A percentile compares a stretch with the other conserved stretches of the same genome.
Evolutionary conservation across 2,797 vertebrate genomes (phyloP).

Genomic region (Vespertilio murinus): DNA sequence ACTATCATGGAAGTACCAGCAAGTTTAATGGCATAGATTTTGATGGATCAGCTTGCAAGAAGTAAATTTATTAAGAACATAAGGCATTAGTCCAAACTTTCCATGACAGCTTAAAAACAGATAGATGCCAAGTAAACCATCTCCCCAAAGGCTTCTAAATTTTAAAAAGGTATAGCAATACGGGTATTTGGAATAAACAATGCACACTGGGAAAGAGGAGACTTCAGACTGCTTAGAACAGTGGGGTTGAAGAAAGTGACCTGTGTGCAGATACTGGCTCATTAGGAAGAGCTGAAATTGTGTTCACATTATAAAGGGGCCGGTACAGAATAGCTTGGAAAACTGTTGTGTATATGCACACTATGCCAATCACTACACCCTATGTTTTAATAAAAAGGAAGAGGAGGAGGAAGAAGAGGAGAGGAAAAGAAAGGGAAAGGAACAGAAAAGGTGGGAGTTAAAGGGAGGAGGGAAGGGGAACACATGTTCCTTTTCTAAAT

Average conservation of each 20-base stretch:
- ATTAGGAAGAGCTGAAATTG: not conserved
- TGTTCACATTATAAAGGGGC: not conserved
- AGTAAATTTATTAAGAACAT: not conserved
- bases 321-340: not conserved
- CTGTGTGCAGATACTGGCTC: not conserved
- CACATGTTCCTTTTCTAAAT: not conserved
- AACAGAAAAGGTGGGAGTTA: not conserved
- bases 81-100: not conserved
- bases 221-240: not conserved
- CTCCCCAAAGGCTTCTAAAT: not conserved
- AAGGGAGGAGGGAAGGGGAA: not conserved
- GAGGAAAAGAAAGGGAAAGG: not conserved
- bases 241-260: not conserved
- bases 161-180: not conserved
- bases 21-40: not conserved
- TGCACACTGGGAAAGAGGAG: not conserved
- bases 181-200: conserved; percentile 30
- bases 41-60: not conserved
- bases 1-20: not conserved
- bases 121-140: conserved; percentile 13
- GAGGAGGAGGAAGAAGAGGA: not conserved
- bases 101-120: not conserved
- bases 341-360: not conserved
- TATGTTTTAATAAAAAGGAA: not conserved
- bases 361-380: not conserved